Conservation (phyloP, 2,888 invertebrate genomes). For the Noctua janthe region DNA sequence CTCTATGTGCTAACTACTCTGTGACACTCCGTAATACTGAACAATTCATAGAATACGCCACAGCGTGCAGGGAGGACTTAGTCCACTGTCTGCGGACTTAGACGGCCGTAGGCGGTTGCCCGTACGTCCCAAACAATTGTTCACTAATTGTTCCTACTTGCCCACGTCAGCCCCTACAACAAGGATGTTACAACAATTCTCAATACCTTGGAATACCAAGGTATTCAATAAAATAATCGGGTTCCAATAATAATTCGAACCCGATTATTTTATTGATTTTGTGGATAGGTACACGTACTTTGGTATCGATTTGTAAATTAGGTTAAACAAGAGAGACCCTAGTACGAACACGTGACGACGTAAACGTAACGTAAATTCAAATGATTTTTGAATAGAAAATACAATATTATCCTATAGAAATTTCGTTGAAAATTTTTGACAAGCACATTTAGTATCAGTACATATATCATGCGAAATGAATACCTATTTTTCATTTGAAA, state of each 20-base stretch:
- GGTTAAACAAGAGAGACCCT: not conserved
- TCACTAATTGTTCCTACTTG: conserved; percentile 70
- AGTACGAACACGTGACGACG: not conserved
- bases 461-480: not conserved
- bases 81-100: conserved; percentile 66
- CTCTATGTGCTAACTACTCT: conserved; percentile 30
- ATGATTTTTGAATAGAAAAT: not conserved
- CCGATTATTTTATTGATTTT: conserved; percentile 58
- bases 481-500: not conserved
- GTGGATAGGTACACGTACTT: conserved; percentile 43
- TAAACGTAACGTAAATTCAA: not conserved
- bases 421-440: not conserved
- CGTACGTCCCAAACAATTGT: conserved; percentile 75
- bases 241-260: too few relatives aligned
- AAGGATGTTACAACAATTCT: conserved; percentile 62
- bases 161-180: conserved; percentile 58
- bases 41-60: conserved; percentile 62
- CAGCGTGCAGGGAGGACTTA: conserved; percentile 55
- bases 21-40: conserved; percentile 43
- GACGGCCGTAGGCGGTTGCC: conserved; percentile 71
- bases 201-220: conserved; percentile 66
- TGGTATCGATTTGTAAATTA: conserved; percentile 57
- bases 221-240: too few relatives aligned
- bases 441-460: too few relatives aligned
- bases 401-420: not conserved